Evolutionary conservation across 2,888 invertebrate species (phyloP), one percentile per base, ranked within the genome.

Genomic region (Bembecia ichneumoniformis): DNA sequence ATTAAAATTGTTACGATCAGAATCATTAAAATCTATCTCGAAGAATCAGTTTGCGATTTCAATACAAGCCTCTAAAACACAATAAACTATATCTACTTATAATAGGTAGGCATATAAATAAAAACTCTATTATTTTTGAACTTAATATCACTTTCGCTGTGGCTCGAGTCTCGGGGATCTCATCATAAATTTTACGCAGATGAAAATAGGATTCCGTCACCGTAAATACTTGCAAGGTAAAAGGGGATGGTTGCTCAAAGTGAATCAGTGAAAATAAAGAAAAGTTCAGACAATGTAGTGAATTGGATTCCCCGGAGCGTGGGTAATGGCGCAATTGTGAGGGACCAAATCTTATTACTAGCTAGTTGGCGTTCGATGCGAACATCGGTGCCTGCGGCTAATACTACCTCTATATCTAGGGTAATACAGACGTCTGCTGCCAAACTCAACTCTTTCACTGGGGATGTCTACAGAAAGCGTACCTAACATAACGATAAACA

Each of bases 321-420:
- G 48, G 59, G 63, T 73, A 75, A 77, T 70, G 65, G 58, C 63
- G 57, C 68, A 64, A 74, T 76, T 77, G 71, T 72, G 63, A 62
- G 64, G 64, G 62, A 52, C 62, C 59, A 64, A 77, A 80, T 67
- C 71, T 68, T 60, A 69, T 75, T 71, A 71, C 60, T 52, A 52
- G 55, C 60, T 68, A 67, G 71, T 66, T 62, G 62, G 53, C 44
- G 54, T 47, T 47, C 47, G 49, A 16, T 35, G 51, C 15, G 28
- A 28, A 28, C 28, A 9, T 45, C 10, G 14, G 35, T 40, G 15
- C 45, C 36, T 13, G 35, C 17, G 43, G 48, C 11, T 11, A 5
- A 3, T 46, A 35, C 11, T 48, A 28, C 28, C 9, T 28, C 28
- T 28, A 28, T 28, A 28, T 28, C 15, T 47, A 35, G 46, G 47